Conservation (phyloP, 2,888 invertebrate species). For the Pristionchus mayeri region DNA sequence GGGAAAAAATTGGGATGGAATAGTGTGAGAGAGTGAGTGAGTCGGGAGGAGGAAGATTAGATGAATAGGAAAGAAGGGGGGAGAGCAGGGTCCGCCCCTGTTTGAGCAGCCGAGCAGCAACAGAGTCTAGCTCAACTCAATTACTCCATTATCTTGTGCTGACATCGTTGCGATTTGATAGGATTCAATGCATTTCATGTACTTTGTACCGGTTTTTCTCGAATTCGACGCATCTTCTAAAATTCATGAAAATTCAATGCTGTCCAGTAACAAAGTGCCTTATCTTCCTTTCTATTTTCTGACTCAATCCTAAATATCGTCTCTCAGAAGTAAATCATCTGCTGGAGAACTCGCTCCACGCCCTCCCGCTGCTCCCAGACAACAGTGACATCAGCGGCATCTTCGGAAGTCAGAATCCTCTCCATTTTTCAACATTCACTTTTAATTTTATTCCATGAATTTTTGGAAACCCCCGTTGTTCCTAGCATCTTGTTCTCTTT, state of each 20-base stretch:
- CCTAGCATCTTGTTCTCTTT: too few relatives aligned
- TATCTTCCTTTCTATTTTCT: background rate
- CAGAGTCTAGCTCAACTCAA: background rate
- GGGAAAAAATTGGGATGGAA: background rate
- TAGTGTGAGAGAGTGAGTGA: conserved; percentile 34
- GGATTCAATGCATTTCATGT: too few relatives aligned
- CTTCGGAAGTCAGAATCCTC: background rate
- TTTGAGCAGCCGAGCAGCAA: conserved; percentile 29
- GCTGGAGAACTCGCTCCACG: background rate
- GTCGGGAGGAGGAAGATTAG: conserved; percentile 20
- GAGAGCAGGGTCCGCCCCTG: background rate
- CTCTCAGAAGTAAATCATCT: conserved; percentile 35
- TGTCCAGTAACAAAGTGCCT: too few relatives aligned
- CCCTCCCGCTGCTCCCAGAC: background rate
- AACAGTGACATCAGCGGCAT: conserved; percentile 27
- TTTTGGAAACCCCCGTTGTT: too few relatives aligned
- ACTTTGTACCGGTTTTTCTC: too few relatives aligned
- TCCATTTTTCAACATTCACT: background rate
- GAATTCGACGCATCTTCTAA: too few relatives aligned
- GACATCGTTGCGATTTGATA: too few relatives aligned
- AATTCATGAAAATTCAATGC: too few relatives aligned
- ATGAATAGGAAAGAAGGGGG: conserved; percentile 38
- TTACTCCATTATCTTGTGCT: conserved; percentile 16
- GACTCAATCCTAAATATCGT: too few relatives aligned
- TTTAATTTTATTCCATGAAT: background rate